These are phyloP conservation scores for Tetanocera ferruginea DNA, from an alignment of 2,888 invertebrate species.

Conservation along the genomic window DNA sequence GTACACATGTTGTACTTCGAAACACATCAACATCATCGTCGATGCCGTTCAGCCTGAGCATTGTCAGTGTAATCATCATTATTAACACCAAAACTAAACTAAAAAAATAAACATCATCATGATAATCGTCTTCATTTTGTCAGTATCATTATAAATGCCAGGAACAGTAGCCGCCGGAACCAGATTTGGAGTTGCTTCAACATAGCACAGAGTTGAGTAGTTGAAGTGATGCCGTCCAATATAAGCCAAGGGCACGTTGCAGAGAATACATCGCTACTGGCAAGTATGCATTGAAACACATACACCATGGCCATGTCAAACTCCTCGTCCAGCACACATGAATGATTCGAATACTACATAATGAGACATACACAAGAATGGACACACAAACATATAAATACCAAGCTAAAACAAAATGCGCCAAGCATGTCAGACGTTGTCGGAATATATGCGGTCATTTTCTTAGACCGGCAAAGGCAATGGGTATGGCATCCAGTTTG, in stretches of 20 bases:
- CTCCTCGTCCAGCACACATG: not conserved
- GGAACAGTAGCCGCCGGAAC: not conserved
- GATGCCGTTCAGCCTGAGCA: not conserved
- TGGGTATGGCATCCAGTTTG: not conserved
- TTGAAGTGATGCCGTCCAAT: not conserved
- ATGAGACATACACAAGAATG: not conserved
- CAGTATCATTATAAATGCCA: not conserved
- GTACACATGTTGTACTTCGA: not conserved
- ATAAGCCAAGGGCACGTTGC: not conserved
- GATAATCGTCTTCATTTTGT: not conserved
- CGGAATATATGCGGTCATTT: slow-evolving; percentile 34
- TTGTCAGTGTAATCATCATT: not conserved
- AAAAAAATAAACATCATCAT: not conserved
- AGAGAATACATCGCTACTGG: not conserved
- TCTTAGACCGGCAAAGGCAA: not conserved
- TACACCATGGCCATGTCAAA: not conserved
- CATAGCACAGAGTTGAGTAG: not conserved
- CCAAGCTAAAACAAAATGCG: not conserved
- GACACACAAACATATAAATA: not conserved
- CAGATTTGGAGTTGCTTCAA: not conserved
- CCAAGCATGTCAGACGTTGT: slow-evolving; percentile 16
- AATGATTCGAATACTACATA: slow-evolving; percentile 12
- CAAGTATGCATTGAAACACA: not conserved
- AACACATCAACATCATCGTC: slow-evolving; percentile 1
- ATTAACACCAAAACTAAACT: not conserved